These are phyloP conservation scores for Caenorhabditis latens DNA, from an alignment of 1,140 invertebrate species.

Conservation along the genomic window DNA sequence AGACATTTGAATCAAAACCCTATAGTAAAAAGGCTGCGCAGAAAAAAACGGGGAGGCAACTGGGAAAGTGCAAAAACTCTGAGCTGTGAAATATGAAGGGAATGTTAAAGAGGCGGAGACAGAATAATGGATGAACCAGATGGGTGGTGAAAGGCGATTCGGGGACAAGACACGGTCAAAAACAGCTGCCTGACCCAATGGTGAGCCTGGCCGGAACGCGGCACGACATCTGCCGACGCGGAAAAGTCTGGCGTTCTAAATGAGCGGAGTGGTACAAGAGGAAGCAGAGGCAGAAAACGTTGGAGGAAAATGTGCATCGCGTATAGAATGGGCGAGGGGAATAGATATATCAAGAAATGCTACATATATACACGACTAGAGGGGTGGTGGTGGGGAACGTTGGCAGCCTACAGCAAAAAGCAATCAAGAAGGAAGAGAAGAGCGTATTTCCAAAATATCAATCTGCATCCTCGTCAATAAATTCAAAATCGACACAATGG, in stretches of 20 bases:
- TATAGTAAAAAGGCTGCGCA: too few relatives aligned
- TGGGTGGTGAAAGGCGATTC: constrained; percentile 8
- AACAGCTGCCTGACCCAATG: constrained; percentile 44
- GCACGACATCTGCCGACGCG: constrained; percentile 13
- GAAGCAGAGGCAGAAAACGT: neutral
- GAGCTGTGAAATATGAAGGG: too few relatives aligned
- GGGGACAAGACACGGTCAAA: constrained; percentile 41
- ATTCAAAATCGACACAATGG: constrained; percentile 38
- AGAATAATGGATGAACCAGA: neutral
- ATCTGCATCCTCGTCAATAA: constrained; percentile 1
- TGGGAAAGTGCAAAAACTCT: too few relatives aligned
- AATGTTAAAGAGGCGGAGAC: neutral
- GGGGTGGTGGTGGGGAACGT: neutral
- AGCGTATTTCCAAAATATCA: constrained; percentile 37
- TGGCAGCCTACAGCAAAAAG: neutral
- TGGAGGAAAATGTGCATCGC: constrained; percentile 9
- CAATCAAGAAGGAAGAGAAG: too few relatives aligned
- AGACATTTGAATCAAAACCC: too few relatives aligned
- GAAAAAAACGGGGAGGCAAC: too few relatives aligned
- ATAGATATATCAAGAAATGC: neutral
- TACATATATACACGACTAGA: constrained; percentile 27
- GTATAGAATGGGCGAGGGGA: neutral
- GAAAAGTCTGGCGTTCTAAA: constrained; percentile 25
- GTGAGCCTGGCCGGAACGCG: neutral
- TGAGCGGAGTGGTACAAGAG: neutral